These are phyloP conservation scores for Chrysina gloriosa DNA, from an alignment of 2,888 invertebrate species.

Conservation along the genomic window DNA sequence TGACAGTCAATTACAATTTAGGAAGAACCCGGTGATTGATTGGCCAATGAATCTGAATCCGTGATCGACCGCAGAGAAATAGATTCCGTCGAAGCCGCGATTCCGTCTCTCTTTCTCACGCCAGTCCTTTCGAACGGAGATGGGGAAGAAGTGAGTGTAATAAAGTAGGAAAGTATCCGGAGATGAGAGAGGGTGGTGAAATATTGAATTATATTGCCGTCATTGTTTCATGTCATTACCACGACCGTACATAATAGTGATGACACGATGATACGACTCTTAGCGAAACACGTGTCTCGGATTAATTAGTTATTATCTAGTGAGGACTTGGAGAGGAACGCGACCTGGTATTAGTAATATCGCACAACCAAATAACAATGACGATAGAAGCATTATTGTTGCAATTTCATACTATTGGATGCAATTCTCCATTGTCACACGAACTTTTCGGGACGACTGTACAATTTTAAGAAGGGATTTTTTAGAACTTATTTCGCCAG, in stretches of 20 bases:
- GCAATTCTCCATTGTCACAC: not conserved
- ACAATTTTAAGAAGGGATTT: not conserved
- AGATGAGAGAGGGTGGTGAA: too few species aligned
- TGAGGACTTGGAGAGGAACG: too few species aligned
- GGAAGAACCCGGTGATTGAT: conserved; percentile 55
- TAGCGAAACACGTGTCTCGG: too few species aligned
- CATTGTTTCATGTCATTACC: too few species aligned
- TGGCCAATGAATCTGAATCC: conserved; percentile 52
- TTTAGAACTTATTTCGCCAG: conserved; percentile 9
- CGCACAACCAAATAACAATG: too few species aligned
- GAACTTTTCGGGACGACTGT: conserved; percentile 2
- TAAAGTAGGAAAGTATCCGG: not conserved
- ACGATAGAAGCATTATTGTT: too few species aligned
- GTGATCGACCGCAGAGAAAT: conserved; percentile 52
- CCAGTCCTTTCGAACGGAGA: not conserved
- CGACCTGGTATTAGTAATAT: too few species aligned
- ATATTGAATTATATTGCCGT: too few species aligned
- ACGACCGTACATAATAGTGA: too few species aligned
- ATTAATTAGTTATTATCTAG: too few species aligned
- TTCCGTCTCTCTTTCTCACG: conserved; percentile 3
- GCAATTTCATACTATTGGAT: not conserved
- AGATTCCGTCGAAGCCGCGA: conserved; percentile 40
- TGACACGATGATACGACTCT: too few species aligned
- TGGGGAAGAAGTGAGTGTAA: not conserved
- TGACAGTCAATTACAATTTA: conserved; percentile 58